Evolutionary conservation across 2,888 invertebrate species (phyloP), one percentile per base, ranked within the genome.

Genomic region (Melitaea athalia): DNA sequence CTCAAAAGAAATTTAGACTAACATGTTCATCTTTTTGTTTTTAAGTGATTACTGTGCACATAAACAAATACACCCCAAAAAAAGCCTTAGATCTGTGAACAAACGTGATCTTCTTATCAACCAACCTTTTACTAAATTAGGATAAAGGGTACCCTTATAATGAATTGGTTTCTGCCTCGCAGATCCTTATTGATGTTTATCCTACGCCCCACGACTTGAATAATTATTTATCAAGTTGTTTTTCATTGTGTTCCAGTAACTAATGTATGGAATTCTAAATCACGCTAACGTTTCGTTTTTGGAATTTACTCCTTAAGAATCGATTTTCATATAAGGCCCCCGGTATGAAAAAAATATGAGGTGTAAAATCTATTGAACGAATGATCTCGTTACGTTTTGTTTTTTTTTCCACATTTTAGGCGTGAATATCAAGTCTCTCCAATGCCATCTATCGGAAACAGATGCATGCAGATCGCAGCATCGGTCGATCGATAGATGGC

Each of bases 81-180:
- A 52, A 31, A 10, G 24, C 52, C 12, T 31, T 24, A 52, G 24
- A 52, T 17, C 17, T 11, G 52, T 52, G 31, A 31, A 52, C 45
- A 45, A 52, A 52, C 52, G 24, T 52, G 52, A 24, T 11, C 11
- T 52, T 31, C 52, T 52, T 52, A 52, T 52, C 52, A 24, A 24
- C 24, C 52, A 52, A 61, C 61, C 61, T 65, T 60, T 66, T 47
- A 69, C 60, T 73, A 69, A 71, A 71, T 73, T 71, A 69, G 63
- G 64, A 70, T 67, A 73, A 69, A 65, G 65, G 68, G 63, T 52
- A 59, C 66, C 70, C 59, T 64, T 52, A 38, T 64, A 72, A 70
- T 64, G 64, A 68, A 72, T 55, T 61, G 47, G 64, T 47, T 63
- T 64, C 64, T 53, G 24, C 53, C 53, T 55, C 55, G 6, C 33